These are phyloP conservation scores for Trogon surrucura DNA, from an alignment of 2,113 vertebrate genomes.

Conservation along the genomic window DNA sequence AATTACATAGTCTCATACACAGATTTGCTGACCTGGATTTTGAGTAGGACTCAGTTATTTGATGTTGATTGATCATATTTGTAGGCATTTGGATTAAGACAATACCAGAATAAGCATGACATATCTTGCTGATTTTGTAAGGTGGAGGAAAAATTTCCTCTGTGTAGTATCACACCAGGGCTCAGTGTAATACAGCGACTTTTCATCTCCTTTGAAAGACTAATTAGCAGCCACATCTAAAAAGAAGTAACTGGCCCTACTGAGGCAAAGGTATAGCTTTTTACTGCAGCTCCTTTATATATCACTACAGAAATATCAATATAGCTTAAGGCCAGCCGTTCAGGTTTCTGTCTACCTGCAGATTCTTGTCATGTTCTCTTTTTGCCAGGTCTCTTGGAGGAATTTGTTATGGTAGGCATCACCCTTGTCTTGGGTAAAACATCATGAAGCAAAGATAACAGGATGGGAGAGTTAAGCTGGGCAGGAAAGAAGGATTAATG, in stretches of 20 bases:
- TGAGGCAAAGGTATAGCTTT: conserved; percentile 28
- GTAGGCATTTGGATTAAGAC: neutral
- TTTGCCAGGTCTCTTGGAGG: conserved; percentile 19
- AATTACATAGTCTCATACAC: neutral
- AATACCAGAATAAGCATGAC: neutral
- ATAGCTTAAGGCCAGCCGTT: conserved; percentile 9
- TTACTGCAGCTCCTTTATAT: neutral
- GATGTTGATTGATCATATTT: neutral
- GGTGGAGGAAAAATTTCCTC: neutral
- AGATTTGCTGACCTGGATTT: neutral
- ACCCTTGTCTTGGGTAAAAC: neutral
- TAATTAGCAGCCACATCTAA: conserved; percentile 36
- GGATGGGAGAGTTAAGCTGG: conserved; percentile 15
- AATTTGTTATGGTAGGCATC: conserved; percentile 3
- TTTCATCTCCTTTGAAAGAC: conserved; percentile 35
- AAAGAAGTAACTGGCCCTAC: neutral
- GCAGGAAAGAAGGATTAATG: conserved; percentile 38
- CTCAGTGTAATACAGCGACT: neutral
- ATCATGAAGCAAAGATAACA: neutral
- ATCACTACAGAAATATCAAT: conserved; percentile 42
- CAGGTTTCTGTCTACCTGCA: conserved; percentile 18
- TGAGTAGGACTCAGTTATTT: neutral
- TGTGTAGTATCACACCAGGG: neutral
- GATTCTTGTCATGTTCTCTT: conserved; percentile 29
- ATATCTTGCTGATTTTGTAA: neutral